phyloP scores from a whole-genome alignment of 1,140 invertebrate species.

The Homarus americanus region DNA sequence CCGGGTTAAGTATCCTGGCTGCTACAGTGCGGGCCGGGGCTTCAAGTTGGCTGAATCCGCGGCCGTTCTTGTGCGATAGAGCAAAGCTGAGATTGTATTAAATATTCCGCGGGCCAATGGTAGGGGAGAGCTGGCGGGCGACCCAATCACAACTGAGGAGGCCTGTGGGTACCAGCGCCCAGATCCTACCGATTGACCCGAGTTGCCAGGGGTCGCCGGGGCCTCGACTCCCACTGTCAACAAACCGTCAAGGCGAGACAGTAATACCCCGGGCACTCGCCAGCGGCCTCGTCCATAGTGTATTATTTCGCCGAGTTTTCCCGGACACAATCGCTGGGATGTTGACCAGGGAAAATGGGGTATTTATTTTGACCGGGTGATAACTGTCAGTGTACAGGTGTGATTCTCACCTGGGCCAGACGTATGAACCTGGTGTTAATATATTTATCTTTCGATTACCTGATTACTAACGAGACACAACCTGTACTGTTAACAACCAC shows the following conservation, averaged over 20 bases:
- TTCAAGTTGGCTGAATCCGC: slow-evolving; percentile 5
- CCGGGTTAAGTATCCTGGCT: not conserved
- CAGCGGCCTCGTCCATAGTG: not conserved
- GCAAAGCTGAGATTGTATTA: not conserved
- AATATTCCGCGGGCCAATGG: slow-evolving; percentile 31
- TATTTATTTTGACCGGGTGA: not conserved
- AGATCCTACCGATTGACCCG: not conserved
- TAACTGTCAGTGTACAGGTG: slow-evolving; percentile 40
- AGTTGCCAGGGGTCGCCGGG: slow-evolving; percentile 32
- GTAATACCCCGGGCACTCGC: not conserved
- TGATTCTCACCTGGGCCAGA: slow-evolving; percentile 56
- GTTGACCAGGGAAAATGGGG: not conserved
- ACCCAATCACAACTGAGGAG: slow-evolving; percentile 67
- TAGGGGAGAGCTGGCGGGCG: slow-evolving; percentile 32
- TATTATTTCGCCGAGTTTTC: not conserved
- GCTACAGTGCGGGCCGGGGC: not conserved
- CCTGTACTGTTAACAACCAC: no score
- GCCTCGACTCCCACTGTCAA: not conserved
- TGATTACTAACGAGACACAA: no score
- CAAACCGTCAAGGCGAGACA: not conserved
- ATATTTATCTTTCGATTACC: not conserved
- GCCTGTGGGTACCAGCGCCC: slow-evolving; percentile 44
- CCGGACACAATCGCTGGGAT: not conserved
- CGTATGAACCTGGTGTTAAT: slow-evolving; percentile 31
- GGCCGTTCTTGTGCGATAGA: not conserved